Conservation (phyloP, 2,888 invertebrate species). For the Cephus pulcher region DNA sequence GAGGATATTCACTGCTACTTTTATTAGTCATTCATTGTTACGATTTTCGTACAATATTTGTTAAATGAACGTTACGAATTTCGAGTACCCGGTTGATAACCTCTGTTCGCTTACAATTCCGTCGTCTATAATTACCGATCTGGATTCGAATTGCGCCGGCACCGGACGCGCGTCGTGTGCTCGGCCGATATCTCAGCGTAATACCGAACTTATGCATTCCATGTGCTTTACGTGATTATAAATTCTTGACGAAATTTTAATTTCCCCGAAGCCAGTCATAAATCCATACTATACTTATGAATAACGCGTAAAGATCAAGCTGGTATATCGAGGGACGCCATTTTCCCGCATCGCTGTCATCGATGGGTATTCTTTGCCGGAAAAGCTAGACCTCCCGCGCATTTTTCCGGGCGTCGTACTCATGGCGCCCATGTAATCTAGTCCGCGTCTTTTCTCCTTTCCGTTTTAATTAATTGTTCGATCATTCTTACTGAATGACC, state of each 20-base stretch:
- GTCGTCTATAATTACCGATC: slow-evolving; percentile 55
- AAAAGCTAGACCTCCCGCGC: slow-evolving; percentile 56
- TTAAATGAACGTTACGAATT: slow-evolving; percentile 52
- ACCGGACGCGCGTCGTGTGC: not conserved
- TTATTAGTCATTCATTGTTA: not conserved
- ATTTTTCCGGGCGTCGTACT: slow-evolving; percentile 49
- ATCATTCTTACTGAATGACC: not conserved
- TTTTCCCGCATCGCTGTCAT: slow-evolving; percentile 42
- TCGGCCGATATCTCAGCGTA: not conserved
- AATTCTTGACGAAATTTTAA: not conserved
- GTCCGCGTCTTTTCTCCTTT: slow-evolving; percentile 37
- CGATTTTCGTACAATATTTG: not conserved
- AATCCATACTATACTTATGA: not conserved
- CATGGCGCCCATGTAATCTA: slow-evolving; percentile 38
- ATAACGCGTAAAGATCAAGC: slow-evolving; percentile 4
- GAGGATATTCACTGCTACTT: not conserved
- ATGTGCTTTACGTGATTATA: not conserved
- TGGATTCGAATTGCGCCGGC: slow-evolving; percentile 21
- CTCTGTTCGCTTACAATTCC: slow-evolving; percentile 43
- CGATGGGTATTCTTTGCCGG: slow-evolving; percentile 24
- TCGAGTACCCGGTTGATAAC: slow-evolving; percentile 52
- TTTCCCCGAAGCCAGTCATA: not conserved
- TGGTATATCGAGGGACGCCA: slow-evolving; percentile 35
- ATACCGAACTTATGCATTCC: slow-evolving; percentile 3
- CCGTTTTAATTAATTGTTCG: not conserved